Evolutionary conservation across 2,888 invertebrate genomes (phyloP).

Genomic region (Emmelina monodactyla): DNA sequence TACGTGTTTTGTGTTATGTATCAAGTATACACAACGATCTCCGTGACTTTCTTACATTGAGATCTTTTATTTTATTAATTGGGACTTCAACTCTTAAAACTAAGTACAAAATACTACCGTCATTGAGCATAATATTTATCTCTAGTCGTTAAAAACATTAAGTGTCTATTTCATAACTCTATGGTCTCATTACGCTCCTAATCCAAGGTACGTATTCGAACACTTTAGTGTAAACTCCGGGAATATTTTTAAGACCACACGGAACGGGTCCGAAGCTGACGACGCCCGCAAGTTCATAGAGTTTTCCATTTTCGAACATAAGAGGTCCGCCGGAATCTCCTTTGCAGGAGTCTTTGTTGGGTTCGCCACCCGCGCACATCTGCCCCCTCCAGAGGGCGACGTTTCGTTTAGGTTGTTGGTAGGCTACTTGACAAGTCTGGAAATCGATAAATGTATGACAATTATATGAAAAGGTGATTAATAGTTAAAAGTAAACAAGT

Average conservation of each 20-base stretch:
- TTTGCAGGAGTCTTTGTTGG: slow-evolving; percentile 65
- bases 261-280: slow-evolving; percentile 71
- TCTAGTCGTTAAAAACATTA: too few species aligned
- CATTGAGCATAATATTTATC: too few species aligned
- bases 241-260: slow-evolving; percentile 67
- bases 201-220: slow-evolving; percentile 68
- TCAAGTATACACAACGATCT: too few species aligned
- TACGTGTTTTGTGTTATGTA: too few species aligned
- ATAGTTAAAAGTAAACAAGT: background rate
- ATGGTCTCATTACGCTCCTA: slow-evolving; percentile 30
- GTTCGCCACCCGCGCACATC: slow-evolving; percentile 68
- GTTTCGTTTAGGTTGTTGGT: slow-evolving; percentile 17
- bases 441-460: too few species aligned
- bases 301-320: slow-evolving; percentile 38
- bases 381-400: slow-evolving; percentile 26
- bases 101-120: too few species aligned
- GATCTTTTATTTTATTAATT: too few species aligned
- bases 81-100: too few species aligned
- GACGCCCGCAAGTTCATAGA: slow-evolving; percentile 48
- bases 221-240: slow-evolving; percentile 71
- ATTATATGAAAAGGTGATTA: too few species aligned
- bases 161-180: too few species aligned
- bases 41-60: too few species aligned
- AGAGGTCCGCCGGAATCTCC: slow-evolving; percentile 74
- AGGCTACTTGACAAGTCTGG: slow-evolving; percentile 26